Base-by-base conservation (phyloP, 2,888 invertebrate species). In the Dryobota labecula region DNA sequence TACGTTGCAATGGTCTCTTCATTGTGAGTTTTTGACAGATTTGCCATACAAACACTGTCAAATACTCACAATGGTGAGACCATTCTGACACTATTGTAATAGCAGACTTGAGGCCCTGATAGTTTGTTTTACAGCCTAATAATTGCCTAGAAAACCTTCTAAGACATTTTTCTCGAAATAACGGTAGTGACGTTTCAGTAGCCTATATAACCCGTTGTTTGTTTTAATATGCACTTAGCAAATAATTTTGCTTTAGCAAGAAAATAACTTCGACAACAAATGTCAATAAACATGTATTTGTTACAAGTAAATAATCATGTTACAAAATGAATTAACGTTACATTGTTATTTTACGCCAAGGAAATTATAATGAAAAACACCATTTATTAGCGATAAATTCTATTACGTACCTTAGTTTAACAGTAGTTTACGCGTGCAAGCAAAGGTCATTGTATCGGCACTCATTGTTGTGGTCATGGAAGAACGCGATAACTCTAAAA, bases 401-500 rank as follows among this genome's bases (percentile, higher is more conserved):
- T 78, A 78, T 80, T 85, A 80, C 73, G 74, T 70, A 30, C 70
- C 45, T 58, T 73, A 73, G 73, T 76, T 57, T 76, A 76, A 76
- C 70, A 71, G 78, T 72, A 71, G 76, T 76, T 72, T 63, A 81
- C 78, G 65, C 81, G 64, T 83, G 84, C 78, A 76, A 70, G 62
- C 60, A 80, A 78, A 81, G 87, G 87, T 87, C 87, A 86, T 84
- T 78, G 86, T 69, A 84, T 85, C 66, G 60, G 43, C 66, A 53
- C 41, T 79, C 83, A 85, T 87, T 87, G 86, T 87, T 87, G 74
- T 82, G 80, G 84, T 78, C 78, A 84, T 75, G 76, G 80, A 84
- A 79, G 66, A 84, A 75, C 78, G 76, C 78, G 77, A 85, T 82
- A 76, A 80, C 69, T 79, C 67, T 80, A 68, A 86, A 85, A 77